phyloP scores from a whole-genome alignment of 2,797 vertebrate species.

The Artibeus jamaicensis region DNA sequence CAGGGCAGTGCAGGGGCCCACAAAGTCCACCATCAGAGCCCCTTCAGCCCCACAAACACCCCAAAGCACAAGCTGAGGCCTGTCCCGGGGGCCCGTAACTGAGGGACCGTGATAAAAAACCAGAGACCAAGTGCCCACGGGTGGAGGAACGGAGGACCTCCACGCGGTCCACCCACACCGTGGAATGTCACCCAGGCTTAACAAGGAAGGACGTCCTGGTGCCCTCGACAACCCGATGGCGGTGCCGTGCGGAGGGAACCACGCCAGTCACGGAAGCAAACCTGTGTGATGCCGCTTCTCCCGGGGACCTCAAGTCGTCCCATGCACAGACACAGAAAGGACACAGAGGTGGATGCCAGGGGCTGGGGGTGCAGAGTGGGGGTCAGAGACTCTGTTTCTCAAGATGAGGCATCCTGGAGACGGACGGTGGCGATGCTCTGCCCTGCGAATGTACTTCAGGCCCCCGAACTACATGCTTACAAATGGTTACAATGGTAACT shows the following conservation, averaged over 20 bases:
- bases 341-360: not conserved
- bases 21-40: not conserved
- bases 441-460: fast-evolving
- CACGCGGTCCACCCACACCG: fast-evolving
- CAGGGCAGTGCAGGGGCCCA: not conserved
- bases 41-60: not conserved
- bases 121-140: not conserved
- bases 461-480: fast-evolving
- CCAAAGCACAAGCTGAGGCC: not conserved
- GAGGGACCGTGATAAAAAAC: not conserved
- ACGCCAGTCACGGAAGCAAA: not conserved
- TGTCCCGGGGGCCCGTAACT: not conserved
- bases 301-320: not conserved
- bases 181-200: not conserved
- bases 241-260: fast-evolving
- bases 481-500: not conserved
- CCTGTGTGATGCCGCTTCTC: fast-evolving
- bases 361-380: not conserved
- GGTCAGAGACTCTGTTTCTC: not conserved
- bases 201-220: not conserved
- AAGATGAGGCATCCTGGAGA: not conserved
- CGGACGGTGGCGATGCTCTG: fast-evolving
- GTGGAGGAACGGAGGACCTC: fast-evolving
- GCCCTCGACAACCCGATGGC: fast-evolving
- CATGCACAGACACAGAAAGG: not conserved